Conservation (phyloP, 2,797 vertebrate species). For the Chloroceryle inda region DNA sequence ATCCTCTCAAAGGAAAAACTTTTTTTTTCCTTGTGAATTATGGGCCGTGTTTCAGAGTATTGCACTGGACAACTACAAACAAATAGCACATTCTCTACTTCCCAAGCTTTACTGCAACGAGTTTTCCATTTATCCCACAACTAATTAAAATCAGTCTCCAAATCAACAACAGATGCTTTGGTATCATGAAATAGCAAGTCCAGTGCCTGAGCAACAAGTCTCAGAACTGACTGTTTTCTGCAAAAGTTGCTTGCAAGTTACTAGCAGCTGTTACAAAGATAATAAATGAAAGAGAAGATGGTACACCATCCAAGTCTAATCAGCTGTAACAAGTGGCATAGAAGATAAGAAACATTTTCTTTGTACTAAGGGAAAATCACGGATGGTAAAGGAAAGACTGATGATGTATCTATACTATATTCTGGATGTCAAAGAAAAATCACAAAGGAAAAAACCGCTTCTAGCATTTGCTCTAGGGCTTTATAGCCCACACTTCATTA, state of each 20-base stretch:
- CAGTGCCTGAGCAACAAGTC: background rate
- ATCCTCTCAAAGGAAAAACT: constrained; percentile 42
- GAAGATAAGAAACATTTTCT: background rate
- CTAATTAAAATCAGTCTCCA: constrained; percentile 74
- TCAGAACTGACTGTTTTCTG: constrained; percentile 22
- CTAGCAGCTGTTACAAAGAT: background rate
- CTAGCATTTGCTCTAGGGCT: background rate
- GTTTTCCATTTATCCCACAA: constrained; percentile 72
- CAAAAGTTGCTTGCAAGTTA: background rate
- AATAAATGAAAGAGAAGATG: background rate
- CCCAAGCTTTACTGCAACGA: constrained; percentile 26
- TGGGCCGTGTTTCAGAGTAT: constrained; percentile 38
- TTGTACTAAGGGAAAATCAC: background rate
- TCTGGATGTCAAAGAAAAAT: background rate
- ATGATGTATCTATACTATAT: background rate
- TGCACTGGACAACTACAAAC: constrained; percentile 29
- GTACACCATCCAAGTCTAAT: background rate
- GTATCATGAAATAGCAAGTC: constrained; percentile 20
- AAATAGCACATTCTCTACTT: constrained; percentile 53
- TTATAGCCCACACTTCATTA: background rate
- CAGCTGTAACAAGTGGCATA: background rate
- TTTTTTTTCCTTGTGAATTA: background rate
- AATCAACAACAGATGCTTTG: constrained; percentile 65
- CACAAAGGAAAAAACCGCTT: background rate
- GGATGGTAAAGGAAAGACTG: background rate